Percentiles rank a stretch among this genome's conserved stretches.
These are phyloP conservation scores for Mesocentrotus franciscanus DNA, from an alignment of 53 echinoderm and acorn worm genomes.

Conservation along the genomic window DNA sequence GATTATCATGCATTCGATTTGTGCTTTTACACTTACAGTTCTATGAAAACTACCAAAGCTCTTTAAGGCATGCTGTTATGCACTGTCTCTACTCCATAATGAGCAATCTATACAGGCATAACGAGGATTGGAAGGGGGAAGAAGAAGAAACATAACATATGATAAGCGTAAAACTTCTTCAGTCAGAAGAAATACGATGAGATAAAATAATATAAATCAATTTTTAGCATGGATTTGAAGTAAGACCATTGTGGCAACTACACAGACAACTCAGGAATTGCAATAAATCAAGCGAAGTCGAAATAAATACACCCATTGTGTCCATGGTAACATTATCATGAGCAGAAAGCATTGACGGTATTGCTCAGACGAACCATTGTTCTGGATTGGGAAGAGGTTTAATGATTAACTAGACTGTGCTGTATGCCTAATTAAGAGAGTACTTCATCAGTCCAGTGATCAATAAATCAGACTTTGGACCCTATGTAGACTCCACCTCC, in stretches of 20 bases:
- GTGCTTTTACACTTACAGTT: too few relatives aligned
- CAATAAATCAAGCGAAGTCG: neutral
- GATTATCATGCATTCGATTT: too few relatives aligned
- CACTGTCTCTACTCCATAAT: neutral
- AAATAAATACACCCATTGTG: neutral
- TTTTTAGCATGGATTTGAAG: neutral
- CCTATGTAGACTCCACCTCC: neutral
- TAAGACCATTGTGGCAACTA: neutral
- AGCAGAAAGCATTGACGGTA: neutral
- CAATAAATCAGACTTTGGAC: conserved; percentile 22
- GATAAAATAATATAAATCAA: neutral
- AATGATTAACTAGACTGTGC: neutral
- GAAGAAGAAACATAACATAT: too few relatives aligned
- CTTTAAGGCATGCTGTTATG: neutral
- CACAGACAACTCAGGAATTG: neutral
- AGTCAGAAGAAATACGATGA: too few relatives aligned
- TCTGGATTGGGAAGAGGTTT: neutral
- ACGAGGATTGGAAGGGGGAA: too few relatives aligned
- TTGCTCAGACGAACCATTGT: neutral
- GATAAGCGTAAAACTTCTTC: too few relatives aligned
- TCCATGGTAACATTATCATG: neutral
- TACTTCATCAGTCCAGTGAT: neutral
- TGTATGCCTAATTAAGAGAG: neutral
- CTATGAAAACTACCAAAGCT: too few relatives aligned
- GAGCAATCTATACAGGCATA: too few relatives aligned